Base-by-base conservation (phyloP, 2,797 vertebrate genomes). In the Protosalanx chinensis region DNA sequence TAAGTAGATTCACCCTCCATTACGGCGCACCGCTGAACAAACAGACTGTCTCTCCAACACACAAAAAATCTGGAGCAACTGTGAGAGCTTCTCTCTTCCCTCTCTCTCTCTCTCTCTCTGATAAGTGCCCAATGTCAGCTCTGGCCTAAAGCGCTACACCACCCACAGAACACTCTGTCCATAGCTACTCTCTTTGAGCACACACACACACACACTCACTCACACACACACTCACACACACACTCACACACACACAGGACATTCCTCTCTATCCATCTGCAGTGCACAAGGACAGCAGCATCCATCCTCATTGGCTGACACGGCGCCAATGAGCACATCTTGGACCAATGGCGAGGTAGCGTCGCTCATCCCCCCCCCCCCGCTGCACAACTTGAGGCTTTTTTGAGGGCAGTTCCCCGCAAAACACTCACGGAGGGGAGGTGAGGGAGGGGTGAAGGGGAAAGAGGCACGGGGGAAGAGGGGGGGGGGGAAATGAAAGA, bases 61-160 rank as follows among this genome's bases (percentile, higher is more conserved):
- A 73, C 61, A 69, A 30, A 12, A 77, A 78, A 59, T 84, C 75
- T 82, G 80, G 77, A 82, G 73, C 81, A 79, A 20, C 32, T 12
- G 6, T 10, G 35, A 53, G 18, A 58, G 67, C 32, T 18, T 67
- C 79, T 81, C 67, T 82, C 78, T 84, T 41, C 37, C 10, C 3
- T 6, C 6, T 37, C 1, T 41, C 41, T 46, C 37, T 10, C 37
- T 68, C 78, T 81, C 70, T 82, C 78, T 85, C 74, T 77, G 77
- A 84, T 79, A 84, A 79, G 80, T 73, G 70, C 77, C 85, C 86
- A 82, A 78, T 81, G 82, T 81, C 84, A 76, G 53, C 8, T 0
- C 71, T 74, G 18, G 80, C 78, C 79, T 69, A 61, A 72, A 82
- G 81, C 82, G 76, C 79, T 70, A 29, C 27, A 27, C 56, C 37